These are phyloP conservation scores for Pogonognathellus flavescens DNA, from an alignment of 1,140 invertebrate genomes.

Conservation along the genomic window DNA sequence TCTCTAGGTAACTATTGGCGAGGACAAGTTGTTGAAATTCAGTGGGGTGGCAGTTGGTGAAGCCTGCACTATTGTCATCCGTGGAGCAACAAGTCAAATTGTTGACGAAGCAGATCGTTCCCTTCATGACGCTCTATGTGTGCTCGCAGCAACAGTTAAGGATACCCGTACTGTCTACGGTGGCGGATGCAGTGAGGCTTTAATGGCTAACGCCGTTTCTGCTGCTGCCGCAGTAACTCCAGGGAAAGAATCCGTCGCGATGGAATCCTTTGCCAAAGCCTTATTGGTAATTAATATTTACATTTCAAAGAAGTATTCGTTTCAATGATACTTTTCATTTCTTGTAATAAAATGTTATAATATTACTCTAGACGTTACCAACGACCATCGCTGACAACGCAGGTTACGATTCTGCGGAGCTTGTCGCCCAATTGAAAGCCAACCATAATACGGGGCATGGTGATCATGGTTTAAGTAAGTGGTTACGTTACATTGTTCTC, in stretches of 20 bases:
- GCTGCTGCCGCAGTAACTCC: slow-evolving; percentile 88
- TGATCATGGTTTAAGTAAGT: slow-evolving; percentile 87
- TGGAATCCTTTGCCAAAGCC: slow-evolving; percentile 95
- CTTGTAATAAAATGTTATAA: not conserved
- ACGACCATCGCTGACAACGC: slow-evolving; percentile 98
- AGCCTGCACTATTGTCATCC: slow-evolving; percentile 96
- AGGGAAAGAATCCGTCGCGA: slow-evolving; percentile 97
- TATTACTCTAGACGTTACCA: slow-evolving; percentile 80
- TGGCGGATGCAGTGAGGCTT: slow-evolving; percentile 93
- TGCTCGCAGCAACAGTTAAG: slow-evolving; percentile 94
- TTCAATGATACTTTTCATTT: not conserved
- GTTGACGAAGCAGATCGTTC: slow-evolving; percentile 98
- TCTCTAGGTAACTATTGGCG: slow-evolving; percentile 98
- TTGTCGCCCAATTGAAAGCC: slow-evolving; percentile 91
- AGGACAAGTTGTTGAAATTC: slow-evolving; percentile 95
- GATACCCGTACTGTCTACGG: slow-evolving; percentile 93
- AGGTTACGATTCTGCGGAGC: slow-evolving; percentile 96
- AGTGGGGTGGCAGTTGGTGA: slow-evolving; percentile 94
- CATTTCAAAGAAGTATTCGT: not conserved
- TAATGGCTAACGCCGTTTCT: slow-evolving; percentile 94
- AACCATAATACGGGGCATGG: slow-evolving; percentile 84
- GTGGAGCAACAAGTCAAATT: slow-evolving; percentile 99
- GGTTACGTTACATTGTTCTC: no score
- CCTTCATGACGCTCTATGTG: slow-evolving; percentile 97
- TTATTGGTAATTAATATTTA: slow-evolving; percentile 71